A percentile compares a stretch with the other conserved stretches of the same genome.
These are phyloP conservation scores for Dermochelys coriacea DNA, from an alignment of 2,797 vertebrate species.

Conservation along the genomic window DNA sequence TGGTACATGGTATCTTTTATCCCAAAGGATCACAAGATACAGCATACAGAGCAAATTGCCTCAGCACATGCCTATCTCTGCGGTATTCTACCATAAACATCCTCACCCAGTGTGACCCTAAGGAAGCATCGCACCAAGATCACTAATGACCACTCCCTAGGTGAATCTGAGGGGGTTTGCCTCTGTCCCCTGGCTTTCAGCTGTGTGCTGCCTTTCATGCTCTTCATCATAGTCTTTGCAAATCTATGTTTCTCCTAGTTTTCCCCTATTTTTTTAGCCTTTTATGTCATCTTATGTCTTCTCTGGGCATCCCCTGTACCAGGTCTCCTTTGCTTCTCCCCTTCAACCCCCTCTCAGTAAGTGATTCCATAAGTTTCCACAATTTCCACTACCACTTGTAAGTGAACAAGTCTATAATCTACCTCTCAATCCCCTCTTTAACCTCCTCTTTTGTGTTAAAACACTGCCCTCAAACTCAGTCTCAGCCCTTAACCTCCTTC, in stretches of 20 bases:
- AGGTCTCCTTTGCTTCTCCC: background rate
- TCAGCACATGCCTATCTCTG: background rate
- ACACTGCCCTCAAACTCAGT: background rate
- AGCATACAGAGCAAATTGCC: background rate
- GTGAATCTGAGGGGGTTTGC: rapidly evolving
- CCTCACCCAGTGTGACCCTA: background rate
- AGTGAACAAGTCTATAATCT: background rate
- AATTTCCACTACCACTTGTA: background rate
- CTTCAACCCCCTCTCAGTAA: background rate
- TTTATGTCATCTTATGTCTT: background rate
- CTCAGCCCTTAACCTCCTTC: background rate
- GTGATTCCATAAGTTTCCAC: background rate
- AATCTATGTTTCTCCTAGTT: background rate
- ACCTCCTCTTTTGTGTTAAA: background rate
- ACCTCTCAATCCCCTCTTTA: background rate
- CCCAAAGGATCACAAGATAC: rapidly evolving
- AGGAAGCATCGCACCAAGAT: background rate
- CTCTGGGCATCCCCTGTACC: background rate
- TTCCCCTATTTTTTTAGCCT: background rate
- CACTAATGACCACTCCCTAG: background rate
- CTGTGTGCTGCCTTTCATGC: background rate
- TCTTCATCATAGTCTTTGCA: background rate
- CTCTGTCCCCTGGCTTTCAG: background rate
- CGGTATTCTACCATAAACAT: background rate
- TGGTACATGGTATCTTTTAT: background rate